Conservation (phyloP, 2,888 invertebrate species). For the Strigamia transsilvanica region DNA sequence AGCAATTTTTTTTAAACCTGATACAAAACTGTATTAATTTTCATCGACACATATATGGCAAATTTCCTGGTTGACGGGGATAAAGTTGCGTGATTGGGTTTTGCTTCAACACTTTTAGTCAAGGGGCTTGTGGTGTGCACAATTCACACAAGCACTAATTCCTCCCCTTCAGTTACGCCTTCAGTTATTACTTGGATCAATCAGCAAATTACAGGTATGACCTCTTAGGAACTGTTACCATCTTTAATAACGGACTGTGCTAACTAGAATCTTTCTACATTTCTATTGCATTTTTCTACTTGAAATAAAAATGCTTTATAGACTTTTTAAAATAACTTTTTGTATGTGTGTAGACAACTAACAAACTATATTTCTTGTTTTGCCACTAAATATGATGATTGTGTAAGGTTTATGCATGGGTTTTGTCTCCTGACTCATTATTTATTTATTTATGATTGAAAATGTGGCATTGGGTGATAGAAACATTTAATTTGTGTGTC, state of each 20-base stretch:
- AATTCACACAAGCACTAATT: conserved; percentile 1
- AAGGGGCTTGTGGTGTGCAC: conserved; percentile 33
- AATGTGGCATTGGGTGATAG: neutral
- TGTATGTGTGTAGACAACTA: neutral
- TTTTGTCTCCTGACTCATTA: neutral
- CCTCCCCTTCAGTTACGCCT: neutral
- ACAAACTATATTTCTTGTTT: neutral
- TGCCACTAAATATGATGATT: conserved; percentile 30
- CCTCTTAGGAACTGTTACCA: neutral
- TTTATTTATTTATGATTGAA: neutral
- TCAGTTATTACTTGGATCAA: conserved; percentile 18
- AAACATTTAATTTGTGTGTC: neutral
- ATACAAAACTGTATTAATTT: conserved; percentile 2
- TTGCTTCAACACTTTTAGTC: conserved; percentile 15
- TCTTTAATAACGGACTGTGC: neutral
- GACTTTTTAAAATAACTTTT: too few relatives aligned
- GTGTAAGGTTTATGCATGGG: neutral
- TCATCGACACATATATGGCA: neutral
- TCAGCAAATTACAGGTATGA: conserved; percentile 14
- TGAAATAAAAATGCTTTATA: too few relatives aligned
- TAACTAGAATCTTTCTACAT: neutral
- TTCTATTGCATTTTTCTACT: neutral
- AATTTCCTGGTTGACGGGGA: neutral
- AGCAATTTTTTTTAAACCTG: neutral
- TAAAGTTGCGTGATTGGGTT: neutral